phyloP scores from a whole-genome alignment of 2,797 vertebrate genomes.

The Esox masquinongy region DNA sequence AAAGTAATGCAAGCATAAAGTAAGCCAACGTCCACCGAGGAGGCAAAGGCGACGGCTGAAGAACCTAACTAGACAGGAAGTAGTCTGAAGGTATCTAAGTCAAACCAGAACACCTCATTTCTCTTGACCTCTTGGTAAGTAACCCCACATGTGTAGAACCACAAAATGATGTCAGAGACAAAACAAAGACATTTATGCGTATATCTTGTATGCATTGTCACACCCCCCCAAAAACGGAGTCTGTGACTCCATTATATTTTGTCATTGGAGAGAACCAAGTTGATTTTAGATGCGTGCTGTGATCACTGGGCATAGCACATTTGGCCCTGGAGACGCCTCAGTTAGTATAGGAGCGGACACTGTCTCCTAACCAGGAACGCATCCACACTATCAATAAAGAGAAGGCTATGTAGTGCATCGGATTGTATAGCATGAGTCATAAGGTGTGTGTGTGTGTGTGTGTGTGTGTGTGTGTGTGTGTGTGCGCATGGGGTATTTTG shows the following conservation, averaged over 20 bases:
- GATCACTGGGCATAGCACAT: background rate
- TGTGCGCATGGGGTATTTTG: slow-evolving; percentile 37
- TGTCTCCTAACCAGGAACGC: background rate
- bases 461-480: slow-evolving; percentile 5
- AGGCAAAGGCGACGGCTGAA: background rate
- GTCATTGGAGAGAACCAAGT: background rate
- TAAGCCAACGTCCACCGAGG: background rate
- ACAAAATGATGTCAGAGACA: slow-evolving; percentile 20
- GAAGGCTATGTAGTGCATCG: too few relatives aligned
- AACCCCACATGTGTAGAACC: slow-evolving; percentile 15
- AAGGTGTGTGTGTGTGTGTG: background rate
- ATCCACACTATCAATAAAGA: slow-evolving; percentile 2
- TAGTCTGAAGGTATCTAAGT: background rate
- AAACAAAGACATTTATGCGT: slow-evolving; percentile 42
- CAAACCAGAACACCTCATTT: background rate
- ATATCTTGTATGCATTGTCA: background rate
- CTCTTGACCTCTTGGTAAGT: slow-evolving; percentile 38
- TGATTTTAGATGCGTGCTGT: background rate
- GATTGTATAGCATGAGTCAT: background rate
- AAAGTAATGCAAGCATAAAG: background rate
- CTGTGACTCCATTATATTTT: background rate
- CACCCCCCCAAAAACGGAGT: background rate
- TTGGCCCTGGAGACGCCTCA: background rate
- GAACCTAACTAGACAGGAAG: background rate
- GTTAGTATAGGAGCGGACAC: background rate